Conservation (phyloP, 1,140 invertebrate genomes). For the Trichogramma pretiosum region DNA sequence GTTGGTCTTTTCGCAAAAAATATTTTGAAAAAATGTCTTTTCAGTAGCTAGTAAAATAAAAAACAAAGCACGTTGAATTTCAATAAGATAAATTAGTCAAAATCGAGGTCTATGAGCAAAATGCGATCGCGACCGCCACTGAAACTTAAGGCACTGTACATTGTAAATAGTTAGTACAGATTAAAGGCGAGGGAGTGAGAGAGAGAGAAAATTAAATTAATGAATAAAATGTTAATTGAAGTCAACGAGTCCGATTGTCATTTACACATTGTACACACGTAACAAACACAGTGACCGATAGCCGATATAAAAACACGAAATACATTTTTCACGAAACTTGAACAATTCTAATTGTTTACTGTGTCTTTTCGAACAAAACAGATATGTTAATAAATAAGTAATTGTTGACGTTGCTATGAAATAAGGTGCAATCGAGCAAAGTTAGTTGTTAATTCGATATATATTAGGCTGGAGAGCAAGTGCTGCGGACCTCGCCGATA, state of each 20-base stretch:
- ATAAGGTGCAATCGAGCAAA: too few relatives aligned
- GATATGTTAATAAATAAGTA: constrained; percentile 10
- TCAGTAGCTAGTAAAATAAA: background rate
- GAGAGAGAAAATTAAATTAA: constrained; percentile 17
- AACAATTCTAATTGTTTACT: constrained; percentile 11
- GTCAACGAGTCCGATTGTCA: constrained; percentile 3
- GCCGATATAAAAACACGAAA: background rate
- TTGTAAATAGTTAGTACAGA: constrained; percentile 43
- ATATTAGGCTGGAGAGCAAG: constrained; percentile 11
- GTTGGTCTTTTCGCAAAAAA: background rate
- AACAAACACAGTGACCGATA: constrained; percentile 3
- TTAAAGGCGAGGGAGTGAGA: too few relatives aligned
- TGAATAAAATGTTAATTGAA: too few relatives aligned
- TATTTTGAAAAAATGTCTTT: background rate
- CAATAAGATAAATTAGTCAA: constrained; percentile 6
- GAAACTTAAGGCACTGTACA: constrained; percentile 41
- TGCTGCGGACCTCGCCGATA: too few relatives aligned
- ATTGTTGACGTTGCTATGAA: constrained; percentile 4
- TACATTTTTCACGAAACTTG: constrained; percentile 3
- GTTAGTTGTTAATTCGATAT: too few relatives aligned
- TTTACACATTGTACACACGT: background rate
- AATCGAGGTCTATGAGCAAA: constrained; percentile 10
- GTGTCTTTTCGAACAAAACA: constrained; percentile 6
- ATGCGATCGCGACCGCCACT: constrained; percentile 23
- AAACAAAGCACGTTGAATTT: background rate